Evolutionary conservation across 2,888 invertebrate genomes (phyloP).

Genomic region (Neocrepidodera transversa): DNA sequence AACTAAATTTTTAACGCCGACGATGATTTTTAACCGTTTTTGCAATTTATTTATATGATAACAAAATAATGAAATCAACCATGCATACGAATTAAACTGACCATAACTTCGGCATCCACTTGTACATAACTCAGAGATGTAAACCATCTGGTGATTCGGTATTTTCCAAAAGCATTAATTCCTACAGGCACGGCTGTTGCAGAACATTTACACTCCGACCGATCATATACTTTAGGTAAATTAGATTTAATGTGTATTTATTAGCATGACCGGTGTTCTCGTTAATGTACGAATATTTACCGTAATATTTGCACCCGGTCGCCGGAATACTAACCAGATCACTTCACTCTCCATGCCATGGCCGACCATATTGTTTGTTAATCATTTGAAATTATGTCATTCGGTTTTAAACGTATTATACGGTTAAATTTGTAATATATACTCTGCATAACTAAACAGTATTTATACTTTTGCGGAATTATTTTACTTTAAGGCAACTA

Average conservation of each 20-base stretch:
- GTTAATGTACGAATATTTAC: slow-evolving; percentile 47
- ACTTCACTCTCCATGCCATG: slow-evolving; percentile 7
- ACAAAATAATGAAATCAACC: no score
- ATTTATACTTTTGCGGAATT: no score
- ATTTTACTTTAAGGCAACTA: no score
- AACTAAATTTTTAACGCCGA: no score
- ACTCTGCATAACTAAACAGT: background rate
- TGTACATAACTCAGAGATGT: slow-evolving; percentile 11
- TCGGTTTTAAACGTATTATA: slow-evolving; percentile 8
- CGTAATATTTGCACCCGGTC: slow-evolving; percentile 40
- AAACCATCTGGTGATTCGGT: slow-evolving; percentile 20
- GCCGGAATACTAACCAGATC: slow-evolving; percentile 36
- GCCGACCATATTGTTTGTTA: slow-evolving; percentile 18
- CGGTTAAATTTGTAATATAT: background rate
- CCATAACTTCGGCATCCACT: no score
- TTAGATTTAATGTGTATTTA: slow-evolving; percentile 49
- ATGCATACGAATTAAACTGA: no score
- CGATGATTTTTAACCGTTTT: no score
- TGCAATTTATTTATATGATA: no score
- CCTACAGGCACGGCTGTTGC: slow-evolving; percentile 18
- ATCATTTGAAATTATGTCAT: slow-evolving; percentile 23
- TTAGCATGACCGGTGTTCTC: slow-evolving; percentile 43
- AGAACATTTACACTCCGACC: slow-evolving; percentile 38
- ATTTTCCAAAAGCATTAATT: slow-evolving; percentile 27
- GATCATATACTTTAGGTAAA: slow-evolving; percentile 47